A percentile compares a stretch with the other conserved stretches of the same genome.
Conservation (phyloP, 2,113 vertebrate species). For the Syrrhaptes paradoxus region DNA sequence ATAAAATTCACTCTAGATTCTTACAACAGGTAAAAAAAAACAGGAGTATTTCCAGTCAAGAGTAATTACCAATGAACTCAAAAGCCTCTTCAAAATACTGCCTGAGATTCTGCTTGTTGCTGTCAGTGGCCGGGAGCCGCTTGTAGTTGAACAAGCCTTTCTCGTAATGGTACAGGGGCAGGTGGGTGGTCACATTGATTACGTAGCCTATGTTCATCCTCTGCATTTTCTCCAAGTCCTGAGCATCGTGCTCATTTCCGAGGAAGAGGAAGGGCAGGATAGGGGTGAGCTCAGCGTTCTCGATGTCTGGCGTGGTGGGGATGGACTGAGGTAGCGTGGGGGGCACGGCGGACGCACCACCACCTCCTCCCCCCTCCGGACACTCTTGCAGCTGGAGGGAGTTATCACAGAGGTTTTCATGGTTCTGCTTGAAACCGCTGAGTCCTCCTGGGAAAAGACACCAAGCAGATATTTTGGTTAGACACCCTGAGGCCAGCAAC, state of each 20-base stretch:
- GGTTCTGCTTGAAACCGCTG: slow-evolving; percentile 91
- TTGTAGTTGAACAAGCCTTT: slow-evolving; percentile 93
- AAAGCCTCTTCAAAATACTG: slow-evolving; percentile 99
- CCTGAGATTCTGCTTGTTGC: slow-evolving; percentile 99
- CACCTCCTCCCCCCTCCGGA: slow-evolving; percentile 80
- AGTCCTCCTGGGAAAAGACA: slow-evolving; percentile 85
- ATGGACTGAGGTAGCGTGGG: slow-evolving; percentile 88
- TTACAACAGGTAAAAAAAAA: background rate
- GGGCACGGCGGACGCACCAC: slow-evolving; percentile 73
- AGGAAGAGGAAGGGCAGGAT: slow-evolving; percentile 96
- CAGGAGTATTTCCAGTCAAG: background rate
- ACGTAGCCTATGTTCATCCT: slow-evolving; percentile 90
- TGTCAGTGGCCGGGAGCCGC: slow-evolving; percentile 94
- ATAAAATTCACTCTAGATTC: background rate
- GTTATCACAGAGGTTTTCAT: slow-evolving; percentile 95
- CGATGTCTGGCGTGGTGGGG: slow-evolving; percentile 94
- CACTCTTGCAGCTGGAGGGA: slow-evolving; percentile 94
- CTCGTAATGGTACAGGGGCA: slow-evolving; percentile 96
- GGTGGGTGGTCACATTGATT: slow-evolving; percentile 96
- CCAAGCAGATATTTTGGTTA: slow-evolving; percentile 9
- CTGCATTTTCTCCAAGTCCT: slow-evolving; percentile 91
- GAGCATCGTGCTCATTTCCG: slow-evolving; percentile 93
- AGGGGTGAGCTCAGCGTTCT: slow-evolving; percentile 94
- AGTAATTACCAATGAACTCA: slow-evolving; percentile 93
- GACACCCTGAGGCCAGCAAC: accelerated